Base-by-base conservation (phyloP, 2,888 invertebrate genomes). In the Cheilosia urbana region DNA sequence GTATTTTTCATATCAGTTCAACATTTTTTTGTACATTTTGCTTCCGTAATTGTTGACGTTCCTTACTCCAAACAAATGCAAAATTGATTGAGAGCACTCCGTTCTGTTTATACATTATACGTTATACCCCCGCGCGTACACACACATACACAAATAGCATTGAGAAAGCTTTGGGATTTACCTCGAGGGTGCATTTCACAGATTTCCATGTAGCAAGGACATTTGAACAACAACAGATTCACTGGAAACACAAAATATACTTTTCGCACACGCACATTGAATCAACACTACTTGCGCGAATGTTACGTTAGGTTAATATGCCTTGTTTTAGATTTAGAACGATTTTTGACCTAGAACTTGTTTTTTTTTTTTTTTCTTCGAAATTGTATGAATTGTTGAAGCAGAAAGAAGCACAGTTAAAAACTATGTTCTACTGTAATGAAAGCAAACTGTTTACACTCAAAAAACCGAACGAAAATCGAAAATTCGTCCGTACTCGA, bases 121-220 rank as follows among this genome's bases (percentile, higher is more conserved):
- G n/a, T n/a, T n/a, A n/a, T 47, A 37, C 17, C n/a, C 24, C 19
- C 51, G 1, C 51, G 13, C 13, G 13, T 5, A 17, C 17, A 2
- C 17, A 47, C 47, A 24, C 51, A 51, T 24, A 27, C 24, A 51
- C 24, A 24, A 9, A 75, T 27, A 19, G n/a, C 13, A 75, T 21
- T n/a, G 21, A 53, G 37, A 19, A 68, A 55, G 72, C 40, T 73
- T 57, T 79, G 27, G 55, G 45, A 66, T 69, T 84, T 84, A 84
- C 83, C 83, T 79, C 75, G 73, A 69, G 68, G 73, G 53, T 69
- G 69, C 83, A 80, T 84, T 84, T 75, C 79, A 80, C 68, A 69
- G 63, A 75, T 69, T 69, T 37, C 57, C 73, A 80, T 69, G 73
- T 51, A 80, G 51, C 66, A 79, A 69, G 73, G 79, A 75, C 83